Evolutionary conservation across 2,113 vertebrate species (phyloP).

Genomic region (Rattus norvegicus): GRCr8 NC_086022.1:25935001-25935500

Average conservation of each 20-base stretch:
- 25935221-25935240: constrained; percentile 4
- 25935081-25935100: background rate
- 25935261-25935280: background rate
- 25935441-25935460: background rate
- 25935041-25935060: background rate
- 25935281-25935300: background rate
- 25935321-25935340: background rate
- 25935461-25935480: background rate
- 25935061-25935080: constrained; percentile 8
- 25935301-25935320: background rate
- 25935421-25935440: background rate
- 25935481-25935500: background rate
- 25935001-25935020: background rate
- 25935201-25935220: background rate
- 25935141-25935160: background rate
- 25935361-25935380: background rate
- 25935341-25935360: background rate
- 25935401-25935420: background rate
- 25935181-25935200: background rate
- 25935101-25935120: background rate
- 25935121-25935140: background rate
- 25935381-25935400: too few species aligned
- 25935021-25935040: background rate
- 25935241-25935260: background rate
- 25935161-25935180: background rate